phyloP scores from a whole-genome alignment of 1,140 invertebrate species.

The Odontomachus brunneus region DNA sequence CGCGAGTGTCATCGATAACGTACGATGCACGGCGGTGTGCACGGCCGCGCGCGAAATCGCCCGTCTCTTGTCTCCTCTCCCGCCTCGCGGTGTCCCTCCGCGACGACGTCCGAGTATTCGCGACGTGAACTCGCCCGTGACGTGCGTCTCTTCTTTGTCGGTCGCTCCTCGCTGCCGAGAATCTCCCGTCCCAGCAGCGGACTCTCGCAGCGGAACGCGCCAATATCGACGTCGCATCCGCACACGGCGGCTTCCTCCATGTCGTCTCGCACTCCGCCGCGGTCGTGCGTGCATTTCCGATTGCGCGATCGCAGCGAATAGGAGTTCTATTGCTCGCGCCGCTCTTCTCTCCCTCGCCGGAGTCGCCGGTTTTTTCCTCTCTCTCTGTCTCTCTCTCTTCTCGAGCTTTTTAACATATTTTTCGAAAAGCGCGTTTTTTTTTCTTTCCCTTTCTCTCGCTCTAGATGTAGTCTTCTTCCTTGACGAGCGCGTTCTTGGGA shows the following conservation, averaged over 20 bases:
- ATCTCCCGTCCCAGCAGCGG: neutral
- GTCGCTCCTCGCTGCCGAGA: neutral
- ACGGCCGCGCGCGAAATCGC: neutral
- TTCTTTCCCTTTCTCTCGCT: no score
- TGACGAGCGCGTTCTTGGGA: no score
- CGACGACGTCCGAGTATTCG: neutral
- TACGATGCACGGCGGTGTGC: neutral
- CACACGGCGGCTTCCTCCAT: neutral
- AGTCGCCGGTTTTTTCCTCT: neutral
- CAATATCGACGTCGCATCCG: neutral
- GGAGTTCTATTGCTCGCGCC: no score
- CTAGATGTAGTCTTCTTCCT: no score
- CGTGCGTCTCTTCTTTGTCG: neutral
- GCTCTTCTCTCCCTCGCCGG: neutral
- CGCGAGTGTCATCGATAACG: slow-evolving; percentile 29
- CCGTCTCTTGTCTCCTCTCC: neutral
- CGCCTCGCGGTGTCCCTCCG: neutral
- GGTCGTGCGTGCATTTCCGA: slow-evolving; percentile 6
- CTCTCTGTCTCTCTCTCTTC: no score
- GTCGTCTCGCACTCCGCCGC: neutral
- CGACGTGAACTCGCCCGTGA: neutral
- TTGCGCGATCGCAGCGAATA: neutral
- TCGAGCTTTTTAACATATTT: no score
- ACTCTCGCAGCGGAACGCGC: neutral
- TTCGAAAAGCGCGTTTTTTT: no score